Conservation (phyloP, 37 sponge, comb jelly and placozoan species). For the Eunapius fragilis region DNA sequence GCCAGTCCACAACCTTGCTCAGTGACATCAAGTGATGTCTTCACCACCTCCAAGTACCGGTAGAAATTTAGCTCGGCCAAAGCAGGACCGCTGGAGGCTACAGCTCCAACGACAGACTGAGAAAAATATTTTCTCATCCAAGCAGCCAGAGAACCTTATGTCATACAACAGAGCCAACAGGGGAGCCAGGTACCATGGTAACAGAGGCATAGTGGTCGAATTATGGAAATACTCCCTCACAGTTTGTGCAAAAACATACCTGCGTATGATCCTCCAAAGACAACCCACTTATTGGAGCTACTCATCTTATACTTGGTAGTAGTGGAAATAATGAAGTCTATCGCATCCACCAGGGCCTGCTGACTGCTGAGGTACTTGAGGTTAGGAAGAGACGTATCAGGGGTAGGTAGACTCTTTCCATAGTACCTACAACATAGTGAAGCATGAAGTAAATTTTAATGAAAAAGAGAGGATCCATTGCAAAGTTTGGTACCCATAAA, state of each 20-base stretch:
- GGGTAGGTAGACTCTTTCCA: constrained; percentile 85
- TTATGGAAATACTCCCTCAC: not conserved
- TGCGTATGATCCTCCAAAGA: constrained; percentile 88
- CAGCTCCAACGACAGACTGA: constrained; percentile 65
- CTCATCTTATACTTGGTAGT: constrained; percentile 51
- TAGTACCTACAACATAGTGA: constrained; percentile 64
- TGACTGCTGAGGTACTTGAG: constrained; percentile 78
- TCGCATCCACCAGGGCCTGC: constrained; percentile 83
- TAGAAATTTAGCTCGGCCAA: constrained; percentile 66
- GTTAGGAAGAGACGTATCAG: constrained; percentile 36
- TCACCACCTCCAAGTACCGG: constrained; percentile 82
- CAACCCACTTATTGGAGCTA: constrained; percentile 72
- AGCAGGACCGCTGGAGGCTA: constrained; percentile 88
- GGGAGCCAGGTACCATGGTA: not conserved
- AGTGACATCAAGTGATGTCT: constrained; percentile 48
- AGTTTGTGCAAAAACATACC: not conserved
- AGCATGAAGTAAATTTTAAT: too few relatives aligned
- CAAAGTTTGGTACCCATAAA: too few relatives aligned
- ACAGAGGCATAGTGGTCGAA: not conserved
- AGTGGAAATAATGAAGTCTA: constrained; percentile 41
- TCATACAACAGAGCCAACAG: not conserved
- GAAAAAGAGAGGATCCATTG: too few relatives aligned
- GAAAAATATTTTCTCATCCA: constrained; percentile 83
- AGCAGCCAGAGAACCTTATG: constrained; percentile 71
- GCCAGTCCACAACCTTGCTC: constrained; percentile 12